phyloP scores from a whole-genome alignment of 2,113 vertebrate species.

The Centropus bengalensis region DNA sequence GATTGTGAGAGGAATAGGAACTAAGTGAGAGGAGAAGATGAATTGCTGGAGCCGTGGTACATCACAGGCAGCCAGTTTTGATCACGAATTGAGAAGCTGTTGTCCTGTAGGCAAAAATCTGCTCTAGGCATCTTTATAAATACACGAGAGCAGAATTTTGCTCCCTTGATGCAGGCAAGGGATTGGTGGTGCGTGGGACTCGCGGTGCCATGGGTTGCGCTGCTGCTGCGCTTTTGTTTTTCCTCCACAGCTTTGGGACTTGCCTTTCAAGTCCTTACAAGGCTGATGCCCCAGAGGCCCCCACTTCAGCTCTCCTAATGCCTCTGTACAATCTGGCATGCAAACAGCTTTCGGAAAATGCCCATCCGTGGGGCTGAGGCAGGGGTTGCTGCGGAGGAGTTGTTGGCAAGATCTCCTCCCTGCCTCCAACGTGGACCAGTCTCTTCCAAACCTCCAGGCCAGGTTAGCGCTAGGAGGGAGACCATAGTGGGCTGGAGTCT shows the following conservation, averaged over 20 bases:
- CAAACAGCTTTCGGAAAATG: background rate
- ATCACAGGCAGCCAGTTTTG: background rate
- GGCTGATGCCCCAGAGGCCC: background rate
- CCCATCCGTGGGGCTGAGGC: background rate
- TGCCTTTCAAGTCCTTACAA: background rate
- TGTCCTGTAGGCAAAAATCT: background rate
- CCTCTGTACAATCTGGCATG: background rate
- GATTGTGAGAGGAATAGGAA: slow-evolving; percentile 32
- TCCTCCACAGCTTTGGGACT: background rate
- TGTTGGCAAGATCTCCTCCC: background rate
- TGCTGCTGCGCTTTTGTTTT: background rate
- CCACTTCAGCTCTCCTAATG: background rate
- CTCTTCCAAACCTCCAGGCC: background rate
- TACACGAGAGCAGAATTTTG: background rate
- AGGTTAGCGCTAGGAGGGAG: background rate
- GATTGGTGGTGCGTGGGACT: background rate
- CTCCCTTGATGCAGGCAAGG: background rate
- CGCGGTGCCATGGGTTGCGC: background rate
- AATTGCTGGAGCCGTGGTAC: slow-evolving; percentile 34
- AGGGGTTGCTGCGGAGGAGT: background rate
- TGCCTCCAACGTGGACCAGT: background rate
- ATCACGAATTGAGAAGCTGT: background rate
- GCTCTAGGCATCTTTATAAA: background rate
- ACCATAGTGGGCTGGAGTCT: background rate
- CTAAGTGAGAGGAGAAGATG: slow-evolving; percentile 3